A percentile compares a stretch with the other conserved stretches of the same genome.
Conservation (phyloP, 35 echinoderm and acorn worm species). For the Apostichopus japonicus region DNA sequence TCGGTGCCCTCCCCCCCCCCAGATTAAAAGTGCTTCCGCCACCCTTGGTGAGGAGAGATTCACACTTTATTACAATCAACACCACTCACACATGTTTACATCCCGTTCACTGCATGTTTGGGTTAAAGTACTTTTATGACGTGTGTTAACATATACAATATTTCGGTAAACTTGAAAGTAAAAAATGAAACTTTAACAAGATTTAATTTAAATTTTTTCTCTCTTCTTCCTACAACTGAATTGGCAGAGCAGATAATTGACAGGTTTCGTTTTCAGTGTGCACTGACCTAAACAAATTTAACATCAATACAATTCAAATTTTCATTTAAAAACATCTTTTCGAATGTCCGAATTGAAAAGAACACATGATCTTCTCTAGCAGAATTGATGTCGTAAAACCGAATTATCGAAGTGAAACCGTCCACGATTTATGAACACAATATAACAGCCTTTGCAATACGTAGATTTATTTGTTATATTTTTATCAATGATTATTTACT, state of each 20-base stretch:
- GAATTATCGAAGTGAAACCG: no score
- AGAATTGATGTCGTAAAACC: no score
- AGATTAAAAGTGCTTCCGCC: no score
- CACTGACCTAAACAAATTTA: not conserved
- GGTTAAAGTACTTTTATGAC: not conserved
- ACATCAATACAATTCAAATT: not conserved
- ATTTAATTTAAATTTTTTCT: not conserved
- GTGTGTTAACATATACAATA: not conserved
- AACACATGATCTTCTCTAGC: no score
- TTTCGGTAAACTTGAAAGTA: not conserved
- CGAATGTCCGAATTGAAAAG: not conserved
- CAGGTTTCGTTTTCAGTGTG: not conserved
- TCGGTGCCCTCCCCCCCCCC: no score
- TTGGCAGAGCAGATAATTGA: not conserved
- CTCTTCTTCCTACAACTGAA: not conserved
- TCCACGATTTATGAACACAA: no score
- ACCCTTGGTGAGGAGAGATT: no score
- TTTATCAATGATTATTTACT: not conserved
- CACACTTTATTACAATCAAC: no score
- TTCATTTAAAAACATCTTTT: not conserved
- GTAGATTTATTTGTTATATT: no score
- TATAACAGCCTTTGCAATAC: no score
- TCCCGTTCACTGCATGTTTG: not conserved
- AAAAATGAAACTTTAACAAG: not conserved
- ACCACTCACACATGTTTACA: no score